Percentiles rank a stretch among this genome's conserved stretches.
phyloP scores from a whole-genome alignment of 2,888 invertebrate species.

The Hydropsyche betteni region DNA sequence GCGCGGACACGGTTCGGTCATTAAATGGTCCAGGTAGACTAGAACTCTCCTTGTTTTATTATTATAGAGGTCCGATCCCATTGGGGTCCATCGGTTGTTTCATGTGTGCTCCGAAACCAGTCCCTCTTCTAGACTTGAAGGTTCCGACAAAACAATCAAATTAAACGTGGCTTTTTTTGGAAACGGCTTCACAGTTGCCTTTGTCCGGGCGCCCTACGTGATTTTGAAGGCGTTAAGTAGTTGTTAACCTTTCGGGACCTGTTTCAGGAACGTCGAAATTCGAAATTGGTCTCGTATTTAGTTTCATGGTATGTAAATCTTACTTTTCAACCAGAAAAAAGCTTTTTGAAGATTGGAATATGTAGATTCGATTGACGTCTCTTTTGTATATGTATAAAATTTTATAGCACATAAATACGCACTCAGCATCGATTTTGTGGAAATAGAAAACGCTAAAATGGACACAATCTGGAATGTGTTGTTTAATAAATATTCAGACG shows the following conservation, averaged over 20 bases:
- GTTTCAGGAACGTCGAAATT: neutral
- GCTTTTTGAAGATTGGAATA: no score
- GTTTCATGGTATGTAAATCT: neutral
- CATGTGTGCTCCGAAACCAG: constrained; percentile 2
- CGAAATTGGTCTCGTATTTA: neutral
- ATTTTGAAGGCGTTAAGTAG: neutral
- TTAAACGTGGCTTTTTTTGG: constrained; percentile 21
- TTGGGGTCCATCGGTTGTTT: neutral
- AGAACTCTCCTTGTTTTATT: constrained; percentile 18
- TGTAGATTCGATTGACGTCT: no score
- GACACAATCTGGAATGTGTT: no score
- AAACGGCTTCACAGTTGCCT: constrained; percentile 11
- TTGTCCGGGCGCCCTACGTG: neutral
- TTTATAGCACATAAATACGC: no score
- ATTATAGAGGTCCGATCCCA: no score
- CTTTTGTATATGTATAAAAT: no score
- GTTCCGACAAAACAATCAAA: constrained; percentile 22
- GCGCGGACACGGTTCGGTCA: constrained; percentile 24
- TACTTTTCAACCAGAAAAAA: no score
- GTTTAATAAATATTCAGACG: no score
- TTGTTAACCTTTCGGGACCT: constrained; percentile 8
- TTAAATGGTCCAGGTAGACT: constrained; percentile 27
- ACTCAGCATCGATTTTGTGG: no score
- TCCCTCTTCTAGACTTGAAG: neutral
- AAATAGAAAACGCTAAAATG: no score